Base-by-base conservation (phyloP, 2,797 vertebrate species). In the Characodon lateralis region DNA sequence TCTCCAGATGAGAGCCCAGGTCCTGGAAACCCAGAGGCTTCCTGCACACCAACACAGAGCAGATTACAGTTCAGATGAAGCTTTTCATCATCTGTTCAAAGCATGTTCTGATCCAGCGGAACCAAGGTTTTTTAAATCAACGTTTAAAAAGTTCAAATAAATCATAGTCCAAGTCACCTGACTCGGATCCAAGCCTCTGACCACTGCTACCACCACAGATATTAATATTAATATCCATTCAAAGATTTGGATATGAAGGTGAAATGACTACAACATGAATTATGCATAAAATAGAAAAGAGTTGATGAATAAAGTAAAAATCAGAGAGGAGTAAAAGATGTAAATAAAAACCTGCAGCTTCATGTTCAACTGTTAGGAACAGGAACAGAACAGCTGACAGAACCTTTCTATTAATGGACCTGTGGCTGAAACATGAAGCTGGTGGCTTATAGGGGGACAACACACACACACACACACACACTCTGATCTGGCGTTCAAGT, bases 21-120 rank as follows among this genome's bases (percentile, higher is more conserved):
- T 98, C 97, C 93, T 98, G 97, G 94, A 99, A 99, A 18, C 96
- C 96, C 76, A 99, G 91, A 53, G 94, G 91, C 91, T 98, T 99
- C 92, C 98, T 99, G 84, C 0, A 31, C 8, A 70, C 16, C n/a
- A 4, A 73, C 6, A 55, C 14, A 71, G 31, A 71, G 28, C 22
- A 53, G 18, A 22, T 20, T 1, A 20, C 20, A 4, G 1, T 20
- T 53, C 18, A 53, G 31, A 4, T 10, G 63, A 41, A 63, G 61
- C 16, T 65, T 35, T 1, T 7, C 8, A 35, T 31, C 28, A 28
- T 35, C 59, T 46, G 43, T 35, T 35, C 35, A 35, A 35, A 35
- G 35, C 35, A 4, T 35, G 35, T 35, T 35, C 35, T 35, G 35
- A 35, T 35, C 43, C 43, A 46, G 43, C 6, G 2, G 43, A 46